Percentiles rank a stretch among this genome's conserved stretches.
These are phyloP conservation scores for Orthosia gothica DNA, from an alignment of 2,888 invertebrate species.

Conservation along the genomic window DNA sequence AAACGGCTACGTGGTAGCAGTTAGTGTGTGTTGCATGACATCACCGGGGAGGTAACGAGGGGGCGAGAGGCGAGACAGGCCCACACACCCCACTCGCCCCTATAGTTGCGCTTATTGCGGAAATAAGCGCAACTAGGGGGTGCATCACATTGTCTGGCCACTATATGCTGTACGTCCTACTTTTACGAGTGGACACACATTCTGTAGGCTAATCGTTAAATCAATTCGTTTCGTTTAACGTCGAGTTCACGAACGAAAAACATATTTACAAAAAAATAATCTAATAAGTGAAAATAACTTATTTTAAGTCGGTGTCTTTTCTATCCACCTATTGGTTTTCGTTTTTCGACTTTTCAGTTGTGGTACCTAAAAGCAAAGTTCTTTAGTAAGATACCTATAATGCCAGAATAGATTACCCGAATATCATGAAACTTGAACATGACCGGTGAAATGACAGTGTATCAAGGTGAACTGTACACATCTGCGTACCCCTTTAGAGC, in stretches of 20 bases:
- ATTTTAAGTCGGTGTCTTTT: too few relatives aligned
- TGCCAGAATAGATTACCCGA: too few relatives aligned
- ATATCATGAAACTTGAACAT: too few relatives aligned
- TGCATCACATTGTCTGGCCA: constrained; percentile 60
- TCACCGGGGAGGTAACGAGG: constrained; percentile 45
- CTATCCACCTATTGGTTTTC: too few relatives aligned
- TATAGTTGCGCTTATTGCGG: constrained; percentile 56
- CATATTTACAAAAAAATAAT: too few relatives aligned
- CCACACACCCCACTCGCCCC: constrained; percentile 43
- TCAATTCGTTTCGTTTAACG: constrained; percentile 7
- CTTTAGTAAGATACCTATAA: too few relatives aligned
- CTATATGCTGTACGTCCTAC: constrained; percentile 10
- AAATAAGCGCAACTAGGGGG: constrained; percentile 4
- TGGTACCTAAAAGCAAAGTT: too few relatives aligned
- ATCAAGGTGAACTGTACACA: too few relatives aligned
- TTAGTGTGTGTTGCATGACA: constrained; percentile 60
- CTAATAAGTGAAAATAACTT: too few relatives aligned
- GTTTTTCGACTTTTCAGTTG: too few relatives aligned
- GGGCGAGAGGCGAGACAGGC: constrained; percentile 46
- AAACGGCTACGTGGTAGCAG: constrained; percentile 32
- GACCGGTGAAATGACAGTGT: too few relatives aligned
- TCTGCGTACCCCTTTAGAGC: too few relatives aligned
- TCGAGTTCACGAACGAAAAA: not conserved
- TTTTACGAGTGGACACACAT: not conserved
- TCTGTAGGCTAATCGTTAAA: constrained; percentile 17